These are phyloP conservation scores for Pocota personata DNA, from an alignment of 2,888 invertebrate species.

Conservation along the genomic window DNA sequence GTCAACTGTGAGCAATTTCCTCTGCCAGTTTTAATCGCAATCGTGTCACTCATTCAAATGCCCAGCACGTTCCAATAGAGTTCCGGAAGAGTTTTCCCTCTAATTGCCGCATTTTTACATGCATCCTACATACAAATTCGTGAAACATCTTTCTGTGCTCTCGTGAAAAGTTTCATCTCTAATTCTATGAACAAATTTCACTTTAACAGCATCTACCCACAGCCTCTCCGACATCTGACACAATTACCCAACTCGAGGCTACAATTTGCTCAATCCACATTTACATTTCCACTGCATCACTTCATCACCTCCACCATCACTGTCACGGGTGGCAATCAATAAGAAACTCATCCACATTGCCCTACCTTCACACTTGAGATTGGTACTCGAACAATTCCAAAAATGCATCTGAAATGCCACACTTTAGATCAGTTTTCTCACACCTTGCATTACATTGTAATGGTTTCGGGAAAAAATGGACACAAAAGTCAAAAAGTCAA, in stretches of 20 bases:
- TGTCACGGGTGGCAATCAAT: constrained; percentile 58
- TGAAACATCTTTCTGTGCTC: constrained; percentile 39
- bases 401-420: constrained; percentile 65
- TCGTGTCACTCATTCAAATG: constrained; percentile 14
- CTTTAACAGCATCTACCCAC: constrained; percentile 52
- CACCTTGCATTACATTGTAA: constrained; percentile 34
- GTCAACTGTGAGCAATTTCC: constrained; percentile 9
- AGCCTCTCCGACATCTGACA: constrained; percentile 45
- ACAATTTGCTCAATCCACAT: constrained; percentile 50
- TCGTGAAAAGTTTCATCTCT: constrained; percentile 4
- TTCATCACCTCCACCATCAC: constrained; percentile 56
- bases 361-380: constrained; percentile 19
- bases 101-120: neutral
- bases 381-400: constrained; percentile 42
- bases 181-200: constrained; percentile 16
- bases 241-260: constrained; percentile 50
- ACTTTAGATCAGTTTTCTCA: constrained; percentile 42
- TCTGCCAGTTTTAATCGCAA: neutral
- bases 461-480: constrained; percentile 21
- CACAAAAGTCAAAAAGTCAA: constrained; percentile 67
- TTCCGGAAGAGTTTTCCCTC: constrained; percentile 24
- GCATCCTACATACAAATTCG: constrained; percentile 27
- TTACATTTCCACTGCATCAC: constrained; percentile 44
- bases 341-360: constrained; percentile 20
- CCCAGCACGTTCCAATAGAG: constrained; percentile 18